Base-by-base conservation (phyloP, 2,888 invertebrate species). In the Sinopyrophorus schimmeli region DNA sequence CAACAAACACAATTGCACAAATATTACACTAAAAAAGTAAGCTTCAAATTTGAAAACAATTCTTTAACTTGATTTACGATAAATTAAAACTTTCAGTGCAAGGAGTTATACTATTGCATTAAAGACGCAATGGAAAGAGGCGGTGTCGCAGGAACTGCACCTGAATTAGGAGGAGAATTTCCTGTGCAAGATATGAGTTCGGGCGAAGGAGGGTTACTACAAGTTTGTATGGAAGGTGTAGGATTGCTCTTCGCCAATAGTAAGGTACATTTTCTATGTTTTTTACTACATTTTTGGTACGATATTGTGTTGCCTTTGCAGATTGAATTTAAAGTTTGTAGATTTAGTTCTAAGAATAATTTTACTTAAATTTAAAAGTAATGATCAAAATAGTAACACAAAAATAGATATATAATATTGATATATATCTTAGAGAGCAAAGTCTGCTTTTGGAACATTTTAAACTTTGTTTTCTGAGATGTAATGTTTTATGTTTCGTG, bases 181-280 rank as follows among this genome's bases (percentile, higher is more conserved):
- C 98, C 98, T 3, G 92, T 99, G 20, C 96, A 97, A 74, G 98
- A 99, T 75, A 88, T 98, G 81, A 88, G 87, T 64, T 91, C 94
- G 5, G 96, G 96, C 35, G 96, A 98, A 76, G 98, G 98, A 52
- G 99, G 98, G 1, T 83, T 99, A 46, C 84, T 99, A 65, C 92
- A 92, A 82, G 97, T 98, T 73, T 97, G 98, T 83, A 94, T 99
- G 86, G 98, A 99, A 77, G 99, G 99, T 69, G 96, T 99, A 67
- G 96, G 96, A 64, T 86, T 99, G 63, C 89, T 98, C 67, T 97
- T 99, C 80, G 96, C 95, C 66, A 95, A 96, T 77, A 96, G 96
- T 87, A 98, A 99, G 95, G 98, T 98, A 87, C 60, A 57, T 20
- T 16, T 7, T 28, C 14, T 38, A 20, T 23, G 4, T 16, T 24